These are phyloP conservation scores for Martes martes DNA, from an alignment of 2,113 vertebrate species.

Conservation along the genomic window DNA sequence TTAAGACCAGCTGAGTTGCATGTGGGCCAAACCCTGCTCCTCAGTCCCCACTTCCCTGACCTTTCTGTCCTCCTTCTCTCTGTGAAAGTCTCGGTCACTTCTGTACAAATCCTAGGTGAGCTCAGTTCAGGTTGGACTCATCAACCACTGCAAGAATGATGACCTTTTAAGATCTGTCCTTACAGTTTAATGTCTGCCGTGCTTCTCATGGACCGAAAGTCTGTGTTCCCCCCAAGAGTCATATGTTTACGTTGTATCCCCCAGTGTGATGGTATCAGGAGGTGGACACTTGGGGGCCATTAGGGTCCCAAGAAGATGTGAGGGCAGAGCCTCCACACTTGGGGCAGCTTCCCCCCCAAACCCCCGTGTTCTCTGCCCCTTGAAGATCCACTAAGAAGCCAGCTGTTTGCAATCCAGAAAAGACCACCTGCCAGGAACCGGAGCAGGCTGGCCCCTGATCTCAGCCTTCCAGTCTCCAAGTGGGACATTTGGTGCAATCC, in stretches of 20 bases:
- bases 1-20: neutral
- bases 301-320: accelerated
- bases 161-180: neutral
- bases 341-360: neutral
- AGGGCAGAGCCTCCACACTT: neutral
- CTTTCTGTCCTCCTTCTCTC: neutral
- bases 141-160: neutral
- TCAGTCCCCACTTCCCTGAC: neutral
- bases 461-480: neutral
- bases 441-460: neutral
- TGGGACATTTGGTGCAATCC: neutral
- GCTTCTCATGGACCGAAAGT: neutral
- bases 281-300: neutral
- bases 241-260: neutral
- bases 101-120: neutral
- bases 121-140: neutral
- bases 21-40: neutral
- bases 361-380: neutral
- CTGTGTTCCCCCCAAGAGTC: neutral
- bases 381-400: neutral
- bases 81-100: neutral
- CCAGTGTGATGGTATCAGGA: neutral
- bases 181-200: neutral
- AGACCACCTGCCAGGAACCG: neutral
- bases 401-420: neutral